These are phyloP conservation scores for Clarias pachynema DNA, from an alignment of 2,797 vertebrate genomes.

Conservation along the genomic window DNA sequence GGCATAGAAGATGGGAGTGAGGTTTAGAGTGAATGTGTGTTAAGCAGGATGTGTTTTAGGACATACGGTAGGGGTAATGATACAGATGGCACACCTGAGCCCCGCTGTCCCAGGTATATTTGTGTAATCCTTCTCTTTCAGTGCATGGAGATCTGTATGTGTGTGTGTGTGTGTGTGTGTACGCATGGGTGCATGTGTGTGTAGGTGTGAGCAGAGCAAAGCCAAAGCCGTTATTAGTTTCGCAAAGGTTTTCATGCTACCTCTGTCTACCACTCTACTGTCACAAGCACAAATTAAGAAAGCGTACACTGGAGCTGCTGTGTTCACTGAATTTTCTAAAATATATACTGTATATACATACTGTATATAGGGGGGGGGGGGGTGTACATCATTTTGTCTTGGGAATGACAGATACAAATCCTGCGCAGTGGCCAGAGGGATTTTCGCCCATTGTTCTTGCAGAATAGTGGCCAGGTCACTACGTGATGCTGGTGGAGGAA, in stretches of 20 bases:
- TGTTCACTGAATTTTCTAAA: background rate
- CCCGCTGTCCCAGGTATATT: background rate
- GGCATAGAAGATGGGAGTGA: background rate
- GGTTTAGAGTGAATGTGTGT: background rate
- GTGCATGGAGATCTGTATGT: background rate
- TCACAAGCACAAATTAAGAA: background rate
- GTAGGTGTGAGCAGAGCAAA: background rate
- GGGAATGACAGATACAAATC: no score
- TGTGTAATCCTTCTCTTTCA: background rate
- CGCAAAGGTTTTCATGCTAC: no score
- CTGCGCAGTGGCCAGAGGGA: no score
- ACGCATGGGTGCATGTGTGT: background rate
- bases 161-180: background rate
- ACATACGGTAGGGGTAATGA: background rate
- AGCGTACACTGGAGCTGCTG: background rate
- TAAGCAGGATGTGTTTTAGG: background rate
- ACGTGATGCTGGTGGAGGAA: no score
- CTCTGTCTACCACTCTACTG: background rate
- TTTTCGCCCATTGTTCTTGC: no score
- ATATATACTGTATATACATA: no score
- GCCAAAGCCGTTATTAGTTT: background rate
- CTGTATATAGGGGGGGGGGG: no score
- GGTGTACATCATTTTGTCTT: no score
- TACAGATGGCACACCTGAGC: background rate
- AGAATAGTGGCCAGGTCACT: no score